Conservation (phyloP, 2,113 vertebrate species). For the Willisornis vidua region DNA sequence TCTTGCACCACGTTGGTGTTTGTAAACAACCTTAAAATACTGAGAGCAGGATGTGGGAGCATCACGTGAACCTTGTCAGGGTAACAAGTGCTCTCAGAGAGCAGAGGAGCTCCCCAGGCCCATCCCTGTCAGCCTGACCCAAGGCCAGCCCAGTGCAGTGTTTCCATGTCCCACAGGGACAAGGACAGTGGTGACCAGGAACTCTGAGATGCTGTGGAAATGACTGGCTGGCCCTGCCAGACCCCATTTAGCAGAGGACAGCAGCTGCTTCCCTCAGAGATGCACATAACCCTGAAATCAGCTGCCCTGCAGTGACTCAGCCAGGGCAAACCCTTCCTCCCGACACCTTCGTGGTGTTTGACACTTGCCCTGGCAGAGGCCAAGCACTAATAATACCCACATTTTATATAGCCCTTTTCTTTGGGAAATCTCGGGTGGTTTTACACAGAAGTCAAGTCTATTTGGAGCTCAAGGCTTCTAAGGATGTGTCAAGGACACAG, state of each 20-base stretch:
- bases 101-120: background rate
- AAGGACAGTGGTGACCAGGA: background rate
- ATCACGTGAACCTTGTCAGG: background rate
- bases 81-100: background rate
- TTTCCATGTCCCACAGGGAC: background rate
- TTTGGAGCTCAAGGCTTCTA: conserved; percentile 48
- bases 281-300: background rate
- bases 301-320: background rate
- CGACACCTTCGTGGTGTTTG: background rate
- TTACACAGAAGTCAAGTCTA: background rate
- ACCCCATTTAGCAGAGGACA: background rate
- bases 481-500: conserved; percentile 41
- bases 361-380: background rate
- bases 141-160: background rate
- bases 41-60: background rate
- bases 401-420: background rate
- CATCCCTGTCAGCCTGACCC: background rate
- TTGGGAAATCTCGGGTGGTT: background rate
- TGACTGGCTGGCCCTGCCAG: background rate
- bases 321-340: conserved; percentile 24
- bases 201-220: background rate
- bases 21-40: background rate
- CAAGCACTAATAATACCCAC: background rate
- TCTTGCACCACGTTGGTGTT: background rate
- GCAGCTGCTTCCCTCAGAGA: background rate